Conservation (phyloP, 1,140 invertebrate species). For the Lasaia peninsularis region DNA sequence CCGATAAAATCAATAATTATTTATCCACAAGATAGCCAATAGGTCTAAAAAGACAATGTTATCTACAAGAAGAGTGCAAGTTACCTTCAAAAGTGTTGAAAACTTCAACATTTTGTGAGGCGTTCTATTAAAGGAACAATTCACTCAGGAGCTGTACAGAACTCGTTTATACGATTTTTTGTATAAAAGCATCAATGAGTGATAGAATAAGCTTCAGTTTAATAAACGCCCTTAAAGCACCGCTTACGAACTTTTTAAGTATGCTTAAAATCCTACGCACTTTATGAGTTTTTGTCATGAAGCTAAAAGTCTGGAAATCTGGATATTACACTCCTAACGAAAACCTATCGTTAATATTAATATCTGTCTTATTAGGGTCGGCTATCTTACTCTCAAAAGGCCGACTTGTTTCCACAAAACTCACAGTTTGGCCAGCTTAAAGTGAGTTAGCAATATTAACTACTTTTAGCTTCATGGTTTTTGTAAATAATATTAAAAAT, state of each 20-base stretch:
- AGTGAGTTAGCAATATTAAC: too few relatives aligned
- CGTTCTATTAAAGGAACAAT: slow-evolving; percentile 57
- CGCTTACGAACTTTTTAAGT: slow-evolving; percentile 26
- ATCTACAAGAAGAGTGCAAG: slow-evolving; percentile 23
- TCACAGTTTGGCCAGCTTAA: too few relatives aligned
- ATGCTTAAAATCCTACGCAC: slow-evolving; percentile 18
- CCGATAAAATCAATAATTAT: too few relatives aligned
- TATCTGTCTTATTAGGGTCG: too few relatives aligned
- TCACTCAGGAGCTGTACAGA: slow-evolving; percentile 46
- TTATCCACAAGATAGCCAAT: too few relatives aligned
- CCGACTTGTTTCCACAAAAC: too few relatives aligned
- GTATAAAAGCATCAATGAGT: slow-evolving; percentile 45
- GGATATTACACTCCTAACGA: too few relatives aligned
- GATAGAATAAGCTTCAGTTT: slow-evolving; percentile 34
- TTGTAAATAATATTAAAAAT: slow-evolving; percentile 22
- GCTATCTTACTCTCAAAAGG: too few relatives aligned
- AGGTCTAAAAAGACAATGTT: neutral
- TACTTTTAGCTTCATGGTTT: too few relatives aligned
- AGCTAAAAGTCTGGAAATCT: too few relatives aligned
- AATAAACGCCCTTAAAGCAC: slow-evolving; percentile 59
- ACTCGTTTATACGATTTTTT: slow-evolving; percentile 46
- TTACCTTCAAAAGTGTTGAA: slow-evolving; percentile 76
- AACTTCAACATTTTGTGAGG: slow-evolving; percentile 72
- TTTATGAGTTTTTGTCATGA: slow-evolving; percentile 18
- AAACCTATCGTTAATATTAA: too few relatives aligned